phyloP scores from a whole-genome alignment of 2,797 vertebrate genomes.

The Myotis daubentonii region DNA sequence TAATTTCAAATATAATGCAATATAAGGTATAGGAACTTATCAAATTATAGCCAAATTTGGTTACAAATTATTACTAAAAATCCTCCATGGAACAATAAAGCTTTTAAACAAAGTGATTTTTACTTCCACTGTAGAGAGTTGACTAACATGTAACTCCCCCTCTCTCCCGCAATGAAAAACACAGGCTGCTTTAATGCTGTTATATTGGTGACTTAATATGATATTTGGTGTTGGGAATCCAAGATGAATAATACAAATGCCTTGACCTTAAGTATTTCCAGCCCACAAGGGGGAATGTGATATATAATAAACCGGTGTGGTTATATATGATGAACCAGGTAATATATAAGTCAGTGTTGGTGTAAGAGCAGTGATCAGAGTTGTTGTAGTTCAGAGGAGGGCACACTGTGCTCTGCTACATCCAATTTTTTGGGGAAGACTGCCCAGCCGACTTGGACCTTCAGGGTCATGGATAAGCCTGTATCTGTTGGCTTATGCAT shows the following conservation, averaged over 20 bases:
- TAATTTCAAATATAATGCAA: neutral
- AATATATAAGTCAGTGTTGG: no score
- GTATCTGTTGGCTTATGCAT: neutral
- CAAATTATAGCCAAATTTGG: neutral
- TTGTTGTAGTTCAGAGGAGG: neutral
- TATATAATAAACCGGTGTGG: neutral
- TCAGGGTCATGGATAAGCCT: neutral
- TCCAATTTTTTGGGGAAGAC: neutral
- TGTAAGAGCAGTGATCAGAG: neutral
- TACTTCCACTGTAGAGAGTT: neutral
- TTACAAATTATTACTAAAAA: slow-evolving; percentile 26
- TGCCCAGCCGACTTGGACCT: neutral
- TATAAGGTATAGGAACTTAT: neutral
- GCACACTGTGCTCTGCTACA: neutral
- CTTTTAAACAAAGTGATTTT: neutral
- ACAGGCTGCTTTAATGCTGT: neutral
- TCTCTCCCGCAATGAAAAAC: neutral
- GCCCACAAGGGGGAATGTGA: neutral
- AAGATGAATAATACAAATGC: neutral
- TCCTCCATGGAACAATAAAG: neutral
- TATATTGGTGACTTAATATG: neutral
- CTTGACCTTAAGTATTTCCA: neutral
- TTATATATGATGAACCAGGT: neutral
- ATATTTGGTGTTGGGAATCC: neutral
- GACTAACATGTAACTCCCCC: neutral